Evolutionary conservation across 2,113 vertebrate genomes (phyloP), one percentile per base, ranked within the genome.

Genomic region (Pipra filicauda): DNA sequence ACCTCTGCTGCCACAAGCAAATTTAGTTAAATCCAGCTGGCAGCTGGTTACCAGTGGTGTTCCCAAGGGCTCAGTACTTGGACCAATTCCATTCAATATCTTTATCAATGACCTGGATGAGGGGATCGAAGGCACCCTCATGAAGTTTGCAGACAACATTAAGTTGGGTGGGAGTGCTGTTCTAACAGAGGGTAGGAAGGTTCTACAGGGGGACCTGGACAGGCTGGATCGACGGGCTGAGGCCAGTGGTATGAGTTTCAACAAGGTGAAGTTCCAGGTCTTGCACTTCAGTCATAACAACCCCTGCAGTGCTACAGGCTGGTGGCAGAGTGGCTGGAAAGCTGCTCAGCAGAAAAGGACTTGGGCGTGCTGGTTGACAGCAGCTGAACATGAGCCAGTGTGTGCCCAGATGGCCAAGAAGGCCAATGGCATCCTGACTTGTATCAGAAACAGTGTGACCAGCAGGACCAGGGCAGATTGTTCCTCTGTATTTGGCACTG

Each of bases 141-240:
- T 26, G 31, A 19, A 72, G 9, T 57, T 73, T 54, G 30, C 5
- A 17, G 20, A 13, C 3, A 20, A 1, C 51, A 61, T 46, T 41
- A 66, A 48, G 9, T 6, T 74, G 44, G 18, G 15, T 2, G 0
- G 17, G 2, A 28, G 8, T 35, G 15, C 51, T 24, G 46, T 20
- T 62, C 49, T 84, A 21, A 48, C 24, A 1, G 5, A 43, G n/a
- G 11, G 17, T 9, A 12, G 59, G n/a, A 31, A 17, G 26, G 44
- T 2, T 77, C 27, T 82, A 0, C 58, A 82, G 12, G 31, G 55
- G 11, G 26, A 37, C 16, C 39, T 61, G 64, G 3, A 15, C 52
- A 52, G 57, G 11, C 15, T 86, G 46, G 27, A 16, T 41, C 0
- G 0, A 39, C 67, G 37, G 31, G 49, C 19, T 0, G 0, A 64